phyloP scores from a whole-genome alignment of 2,797 vertebrate species.

The Coracias cyanogaster region DNA sequence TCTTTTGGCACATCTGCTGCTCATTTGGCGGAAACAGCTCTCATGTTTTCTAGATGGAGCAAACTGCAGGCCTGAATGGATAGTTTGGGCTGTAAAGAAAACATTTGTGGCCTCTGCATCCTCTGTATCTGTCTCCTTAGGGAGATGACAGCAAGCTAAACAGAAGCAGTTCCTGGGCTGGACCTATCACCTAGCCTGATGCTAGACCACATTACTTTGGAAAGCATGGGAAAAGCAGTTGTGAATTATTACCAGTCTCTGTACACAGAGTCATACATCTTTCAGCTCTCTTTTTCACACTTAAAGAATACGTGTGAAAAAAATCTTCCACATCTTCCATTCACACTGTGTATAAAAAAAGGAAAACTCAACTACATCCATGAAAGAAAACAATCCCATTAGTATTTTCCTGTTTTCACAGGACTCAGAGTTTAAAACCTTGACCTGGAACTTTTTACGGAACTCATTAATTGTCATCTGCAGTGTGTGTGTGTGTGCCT shows the following conservation, averaged over 20 bases:
- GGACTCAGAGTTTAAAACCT: neutral
- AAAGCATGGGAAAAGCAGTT: neutral
- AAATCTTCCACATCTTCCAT: neutral
- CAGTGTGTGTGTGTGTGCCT: accelerated
- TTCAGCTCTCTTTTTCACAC: neutral
- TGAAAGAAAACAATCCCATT: neutral
- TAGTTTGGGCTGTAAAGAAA: neutral
- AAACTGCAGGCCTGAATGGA: neutral
- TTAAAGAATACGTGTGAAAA: neutral
- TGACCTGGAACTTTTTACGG: neutral
- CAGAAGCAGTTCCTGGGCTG: neutral
- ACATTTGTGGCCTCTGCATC: neutral
- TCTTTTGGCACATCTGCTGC: neutral
- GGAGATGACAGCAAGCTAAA: neutral
- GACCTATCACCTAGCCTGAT: neutral
- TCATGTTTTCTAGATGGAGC: neutral
- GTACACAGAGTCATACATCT: neutral
- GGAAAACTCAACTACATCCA: neutral
- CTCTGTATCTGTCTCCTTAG: neutral
- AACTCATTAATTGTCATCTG: neutral
- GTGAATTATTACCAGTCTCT: neutral
- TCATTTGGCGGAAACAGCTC: neutral
- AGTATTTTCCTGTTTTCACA: neutral
- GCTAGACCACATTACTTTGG: neutral
- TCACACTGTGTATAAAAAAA: neutral